phyloP scores from a whole-genome alignment of 2,888 invertebrate genomes.

The Augochlorella aurata region DNA sequence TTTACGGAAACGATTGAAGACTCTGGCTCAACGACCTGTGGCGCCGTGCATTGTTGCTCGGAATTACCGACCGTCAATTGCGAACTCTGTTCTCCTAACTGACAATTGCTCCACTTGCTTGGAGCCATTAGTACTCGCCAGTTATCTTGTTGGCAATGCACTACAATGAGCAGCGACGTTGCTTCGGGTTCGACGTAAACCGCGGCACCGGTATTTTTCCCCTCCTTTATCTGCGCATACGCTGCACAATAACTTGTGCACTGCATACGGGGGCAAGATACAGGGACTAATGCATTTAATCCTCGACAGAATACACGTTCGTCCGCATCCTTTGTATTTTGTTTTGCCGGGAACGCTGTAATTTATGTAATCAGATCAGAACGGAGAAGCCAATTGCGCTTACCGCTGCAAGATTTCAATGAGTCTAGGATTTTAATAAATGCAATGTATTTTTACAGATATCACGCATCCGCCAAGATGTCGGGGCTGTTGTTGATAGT shows the following conservation, averaged over 20 bases:
- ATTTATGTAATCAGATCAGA: too few species aligned
- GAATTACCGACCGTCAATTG: constrained; percentile 74
- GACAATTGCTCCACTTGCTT: constrained; percentile 75
- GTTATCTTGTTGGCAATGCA: constrained; percentile 70
- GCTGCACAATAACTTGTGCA: constrained; percentile 15
- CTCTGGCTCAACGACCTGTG: constrained; percentile 66
- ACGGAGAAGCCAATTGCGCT: too few species aligned
- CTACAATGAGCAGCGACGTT: constrained; percentile 50
- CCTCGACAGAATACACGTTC: not conserved
- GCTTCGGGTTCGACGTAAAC: constrained; percentile 50
- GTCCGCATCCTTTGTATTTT: not conserved
- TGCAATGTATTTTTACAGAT: constrained; percentile 32
- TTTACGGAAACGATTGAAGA: constrained; percentile 48
- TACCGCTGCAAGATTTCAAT: too few species aligned
- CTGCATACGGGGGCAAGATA: not conserved
- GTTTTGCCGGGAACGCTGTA: not conserved
- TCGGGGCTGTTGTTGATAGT: constrained; percentile 54
- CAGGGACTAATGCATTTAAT: not conserved
- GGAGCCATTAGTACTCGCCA: constrained; percentile 67
- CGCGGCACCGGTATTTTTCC: constrained; percentile 28
- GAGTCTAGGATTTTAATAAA: not conserved
- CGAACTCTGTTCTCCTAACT: constrained; percentile 72
- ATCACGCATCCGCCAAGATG: constrained; percentile 60
- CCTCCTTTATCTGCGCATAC: constrained; percentile 7
- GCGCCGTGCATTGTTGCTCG: constrained; percentile 61